phyloP scores from a whole-genome alignment of 2,888 invertebrate species.

The Sinotaia quadrata region DNA sequence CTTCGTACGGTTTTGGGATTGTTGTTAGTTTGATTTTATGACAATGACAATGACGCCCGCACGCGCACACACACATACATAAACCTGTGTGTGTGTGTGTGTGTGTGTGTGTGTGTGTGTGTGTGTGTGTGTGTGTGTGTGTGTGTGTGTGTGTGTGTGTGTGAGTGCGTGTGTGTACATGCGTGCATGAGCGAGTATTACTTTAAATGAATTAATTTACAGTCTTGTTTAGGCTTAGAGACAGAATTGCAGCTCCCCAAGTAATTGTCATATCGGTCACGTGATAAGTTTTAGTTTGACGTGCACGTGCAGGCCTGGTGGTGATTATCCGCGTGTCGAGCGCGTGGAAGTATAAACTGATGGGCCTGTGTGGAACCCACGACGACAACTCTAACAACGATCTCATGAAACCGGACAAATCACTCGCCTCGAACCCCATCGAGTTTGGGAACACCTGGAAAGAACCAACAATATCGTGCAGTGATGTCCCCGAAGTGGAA shows the following conservation, averaged over 20 bases:
- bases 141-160: conserved; percentile 10
- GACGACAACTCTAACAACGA: conserved; percentile 87
- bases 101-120: conserved; percentile 8
- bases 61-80: no score
- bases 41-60: no score
- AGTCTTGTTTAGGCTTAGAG: no score
- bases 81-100: conserved; percentile 6
- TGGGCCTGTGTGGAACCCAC: conserved; percentile 90
- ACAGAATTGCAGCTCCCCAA: no score
- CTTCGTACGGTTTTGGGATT: no score
- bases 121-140: conserved; percentile 2
- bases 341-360: conserved; percentile 73
- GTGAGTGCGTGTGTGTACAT: conserved; percentile 1
- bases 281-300: no score
- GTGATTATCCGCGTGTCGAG: conserved; percentile 34
- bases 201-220: no score
- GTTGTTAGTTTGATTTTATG: no score
- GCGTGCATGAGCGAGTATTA: neutral
- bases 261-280: no score
- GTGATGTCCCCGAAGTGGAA: neutral
- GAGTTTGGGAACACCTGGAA: conserved; percentile 92
- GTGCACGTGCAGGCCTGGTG: conserved; percentile 76
- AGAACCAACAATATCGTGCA: conserved; percentile 78
- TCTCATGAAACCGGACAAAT: conserved; percentile 80
- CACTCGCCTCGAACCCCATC: conserved; percentile 71